Evolutionary conservation across 1,140 invertebrate genomes (phyloP).

Genomic region (Papilio dardanus): DNA sequence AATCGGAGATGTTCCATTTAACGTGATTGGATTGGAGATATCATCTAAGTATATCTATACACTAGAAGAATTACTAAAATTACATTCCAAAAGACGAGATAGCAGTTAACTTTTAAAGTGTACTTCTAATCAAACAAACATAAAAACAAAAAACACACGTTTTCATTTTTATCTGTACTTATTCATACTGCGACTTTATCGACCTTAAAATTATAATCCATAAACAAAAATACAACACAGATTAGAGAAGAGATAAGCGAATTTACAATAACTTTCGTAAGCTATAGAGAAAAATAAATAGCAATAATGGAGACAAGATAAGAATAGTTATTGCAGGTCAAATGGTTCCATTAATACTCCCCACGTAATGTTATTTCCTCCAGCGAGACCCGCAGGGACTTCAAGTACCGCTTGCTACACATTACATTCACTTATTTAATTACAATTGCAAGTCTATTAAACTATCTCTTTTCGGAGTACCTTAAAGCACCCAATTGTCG

Average conservation of each 20-base stretch:
- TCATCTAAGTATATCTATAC: background rate
- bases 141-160: no score
- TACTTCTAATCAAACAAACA: no score
- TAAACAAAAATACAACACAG: background rate
- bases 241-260: background rate
- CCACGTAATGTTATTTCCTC: background rate
- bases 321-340: conserved; percentile 15
- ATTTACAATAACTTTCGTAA: background rate
- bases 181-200: no score
- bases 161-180: no score
- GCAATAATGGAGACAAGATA: conserved; percentile 26
- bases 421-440: background rate
- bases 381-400: background rate
- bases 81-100: background rate
- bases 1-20: background rate
- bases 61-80: background rate
- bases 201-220: background rate
- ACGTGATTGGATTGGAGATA: background rate
- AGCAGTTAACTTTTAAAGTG: background rate
- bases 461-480: background rate
- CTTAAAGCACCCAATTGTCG: background rate
- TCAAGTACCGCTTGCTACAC: background rate
- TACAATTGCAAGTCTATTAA: background rate
- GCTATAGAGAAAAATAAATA: background rate
- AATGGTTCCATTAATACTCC: conserved; percentile 14